Evolutionary conservation across 2,797 vertebrate genomes (phyloP), one percentile per base, ranked within the genome.

Genomic region (Orestias chungarensis): DNA sequence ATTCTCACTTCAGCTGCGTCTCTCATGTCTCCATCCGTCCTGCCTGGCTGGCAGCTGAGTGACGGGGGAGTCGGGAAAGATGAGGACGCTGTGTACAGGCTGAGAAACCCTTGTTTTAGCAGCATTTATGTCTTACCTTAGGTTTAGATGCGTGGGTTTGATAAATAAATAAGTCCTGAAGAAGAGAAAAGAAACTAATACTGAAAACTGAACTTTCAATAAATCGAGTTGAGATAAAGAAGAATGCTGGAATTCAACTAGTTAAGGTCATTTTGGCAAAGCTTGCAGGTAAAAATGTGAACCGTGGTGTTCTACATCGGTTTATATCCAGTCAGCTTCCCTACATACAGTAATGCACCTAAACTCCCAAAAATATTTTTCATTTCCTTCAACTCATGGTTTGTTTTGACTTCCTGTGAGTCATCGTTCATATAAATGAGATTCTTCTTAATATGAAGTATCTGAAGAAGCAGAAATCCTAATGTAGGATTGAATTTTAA

Each of bases 1-100:
- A 54, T 66, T 54, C 70, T 74, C 59, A 47, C 55, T 25, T 59
- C 57, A 66, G 47, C 35, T 11, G 7, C 23, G 6, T 54, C 64
- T 25, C 4, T 25, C 73, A 15, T 64, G 31, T 25, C 70, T 71
- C 68, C 68, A 47, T 72, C 68, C 57, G 52, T 70, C 62, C 74
- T 12, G 71, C 59, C 35, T 62, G 68, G 5, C 23, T n/a, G 59
- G 74, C 76, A 68, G 76, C 46, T 27, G 3, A 43, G 18, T 46
- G 73, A 49, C 68, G 23, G 64, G 69, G 66, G 67, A 73, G 68
- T 57, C 62, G 38, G 59, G 35, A 49, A 64, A 64, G 18, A 46
- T 71, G 33, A 50, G 33, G n/a, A n/a, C n/a, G n/a, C n/a, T n/a
- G 25, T 59, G 59, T 5, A n/a, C n/a, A 33, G 20, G 3, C 27